These are phyloP conservation scores for Daphoenositta chrysoptera DNA, from an alignment of 2,113 vertebrate genomes.

Conservation along the genomic window DNA sequence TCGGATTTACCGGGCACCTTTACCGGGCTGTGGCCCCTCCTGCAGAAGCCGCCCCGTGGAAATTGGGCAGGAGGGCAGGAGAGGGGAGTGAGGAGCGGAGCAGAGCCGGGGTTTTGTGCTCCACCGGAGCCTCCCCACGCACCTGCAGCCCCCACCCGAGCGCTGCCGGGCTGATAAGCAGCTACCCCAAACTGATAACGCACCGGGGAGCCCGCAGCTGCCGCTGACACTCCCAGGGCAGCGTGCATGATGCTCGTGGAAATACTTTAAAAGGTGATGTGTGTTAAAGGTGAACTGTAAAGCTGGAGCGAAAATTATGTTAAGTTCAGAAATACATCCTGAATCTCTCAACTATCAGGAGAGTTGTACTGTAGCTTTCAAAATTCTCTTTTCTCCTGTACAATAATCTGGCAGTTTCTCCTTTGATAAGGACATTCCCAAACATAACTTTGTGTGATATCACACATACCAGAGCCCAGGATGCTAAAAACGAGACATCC, in stretches of 20 bases:
- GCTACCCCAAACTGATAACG: not conserved
- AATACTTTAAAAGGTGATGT: constrained; percentile 16
- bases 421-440: constrained; percentile 37
- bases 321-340: constrained; percentile 39
- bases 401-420: constrained; percentile 16
- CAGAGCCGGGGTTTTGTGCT: not conserved
- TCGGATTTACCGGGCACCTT: not conserved
- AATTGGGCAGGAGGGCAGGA: accelerated
- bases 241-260: not conserved
- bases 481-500: not conserved
- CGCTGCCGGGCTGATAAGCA: not conserved
- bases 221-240: not conserved
- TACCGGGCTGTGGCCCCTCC: not conserved
- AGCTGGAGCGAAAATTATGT: constrained; percentile 46
- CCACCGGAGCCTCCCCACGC: not conserved
- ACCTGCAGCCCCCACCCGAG: not conserved
- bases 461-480: not conserved
- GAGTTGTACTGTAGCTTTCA: constrained; percentile 34
- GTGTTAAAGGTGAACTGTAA: constrained; percentile 47
- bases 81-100: not conserved
- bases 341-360: constrained; percentile 7
- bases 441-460: constrained; percentile 30
- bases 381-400: constrained; percentile 4
- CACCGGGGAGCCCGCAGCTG: not conserved
- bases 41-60: no score